Evolutionary conservation across 2,113 vertebrate species (phyloP), one percentile per base, ranked within the genome.

Genomic region (Mormyrus iriodes): DNA sequence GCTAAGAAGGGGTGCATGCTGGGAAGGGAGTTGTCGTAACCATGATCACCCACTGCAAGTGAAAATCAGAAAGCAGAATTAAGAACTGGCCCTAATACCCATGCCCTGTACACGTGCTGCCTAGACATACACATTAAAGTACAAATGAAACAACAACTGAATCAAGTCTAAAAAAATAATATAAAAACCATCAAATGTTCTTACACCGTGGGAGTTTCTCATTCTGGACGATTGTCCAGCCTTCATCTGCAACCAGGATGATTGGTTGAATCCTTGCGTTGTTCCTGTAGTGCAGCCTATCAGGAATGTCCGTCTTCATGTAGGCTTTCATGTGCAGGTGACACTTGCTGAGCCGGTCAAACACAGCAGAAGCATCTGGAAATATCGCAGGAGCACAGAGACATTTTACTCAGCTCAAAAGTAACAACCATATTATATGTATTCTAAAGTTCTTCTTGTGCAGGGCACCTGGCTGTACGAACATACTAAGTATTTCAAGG

Each of bases 1-100:
- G 96, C 97, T 91, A 99, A 94, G 94, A 99, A 98, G 0, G 98
- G 97, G 88, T 99, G 98, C 98, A 99, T 99, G 93, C 97, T 99
- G 53, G 93, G 93, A 76, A 99, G 93, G 31, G 94, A 48, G 58
- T 98, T 99, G 93, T 99, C 97, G 0, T 99, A 99, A 89, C 98
- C 98, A 1, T 99, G 98, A 93, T 99, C 97, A 27, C 98, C 98
- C 94, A 97, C 98, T 99, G 95, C 53, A 89, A 91, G 88, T 89
- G 73, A 89, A 90, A 31, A 92, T 88, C 0, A 24, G 76, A 44
- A 76, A n/a, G 44, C 90, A 42, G 27, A 79, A 79, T 79, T 79
- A 79, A 42, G 15, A 79, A 35, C 31, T 39, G 73, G 73, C 39
- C 35, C 31, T 17, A 76, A 76, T 5, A 35, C 13, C 69, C 19